Conservation (phyloP, 2,888 invertebrate species). For the Drosophila emarginata region DNA sequence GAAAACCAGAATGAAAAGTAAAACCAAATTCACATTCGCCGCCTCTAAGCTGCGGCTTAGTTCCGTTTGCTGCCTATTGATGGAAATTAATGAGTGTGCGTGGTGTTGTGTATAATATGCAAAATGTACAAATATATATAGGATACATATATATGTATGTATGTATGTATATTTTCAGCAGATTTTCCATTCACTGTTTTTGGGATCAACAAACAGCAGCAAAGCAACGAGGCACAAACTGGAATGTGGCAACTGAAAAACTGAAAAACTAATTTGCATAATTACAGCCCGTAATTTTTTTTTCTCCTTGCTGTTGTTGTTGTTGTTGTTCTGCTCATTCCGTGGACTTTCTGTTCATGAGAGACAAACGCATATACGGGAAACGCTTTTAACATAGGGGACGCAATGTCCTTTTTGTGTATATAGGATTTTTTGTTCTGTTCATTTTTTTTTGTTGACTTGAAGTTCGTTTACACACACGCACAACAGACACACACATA, state of each 20-base stretch:
- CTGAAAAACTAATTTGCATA: conserved; percentile 71
- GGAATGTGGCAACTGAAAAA: conserved; percentile 12
- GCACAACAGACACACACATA: conserved; percentile 34
- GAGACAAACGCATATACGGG: conserved; percentile 42
- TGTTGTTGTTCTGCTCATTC: conserved; percentile 14
- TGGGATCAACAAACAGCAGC: conserved; percentile 12
- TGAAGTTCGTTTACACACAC: conserved; percentile 41
- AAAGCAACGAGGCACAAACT: conserved; percentile 41
- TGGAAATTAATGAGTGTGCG: conserved; percentile 76
- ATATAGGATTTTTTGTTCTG: conserved; percentile 19
- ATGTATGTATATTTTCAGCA: conserved; percentile 38
- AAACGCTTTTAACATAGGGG: conserved; percentile 53
- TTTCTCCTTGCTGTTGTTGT: neutral
- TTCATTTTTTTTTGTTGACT: conserved; percentile 39
- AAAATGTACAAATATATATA: conserved; percentile 40
- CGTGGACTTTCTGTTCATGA: neutral
- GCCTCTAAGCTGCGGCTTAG: conserved; percentile 68
- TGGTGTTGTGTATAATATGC: conserved; percentile 58
- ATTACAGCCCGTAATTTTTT: conserved; percentile 73
- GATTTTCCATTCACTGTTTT: conserved; percentile 4
- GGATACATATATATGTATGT: conserved; percentile 16
- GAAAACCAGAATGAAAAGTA: neutral
- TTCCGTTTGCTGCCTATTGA: conserved; percentile 61
- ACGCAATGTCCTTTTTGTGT: conserved; percentile 71
- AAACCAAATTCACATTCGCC: conserved; percentile 61